Conservation (phyloP, 2,797 vertebrate species). For the Brotogeris chrysoptera region DNA sequence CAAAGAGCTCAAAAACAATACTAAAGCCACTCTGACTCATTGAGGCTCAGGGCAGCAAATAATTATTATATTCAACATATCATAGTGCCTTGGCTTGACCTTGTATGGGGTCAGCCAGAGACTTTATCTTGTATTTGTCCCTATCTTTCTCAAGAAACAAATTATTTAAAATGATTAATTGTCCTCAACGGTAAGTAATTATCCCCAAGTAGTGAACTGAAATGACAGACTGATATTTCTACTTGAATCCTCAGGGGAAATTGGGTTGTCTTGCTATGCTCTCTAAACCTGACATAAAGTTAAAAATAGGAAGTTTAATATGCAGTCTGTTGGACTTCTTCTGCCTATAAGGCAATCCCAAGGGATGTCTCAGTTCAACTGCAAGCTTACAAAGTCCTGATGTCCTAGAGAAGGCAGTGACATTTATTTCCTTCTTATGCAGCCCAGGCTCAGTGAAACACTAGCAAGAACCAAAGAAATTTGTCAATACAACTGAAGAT, state of each 20-base stretch:
- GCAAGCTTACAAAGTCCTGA: neutral
- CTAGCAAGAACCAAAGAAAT: neutral
- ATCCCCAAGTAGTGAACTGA: slow-evolving; percentile 37
- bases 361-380: slow-evolving; percentile 33
- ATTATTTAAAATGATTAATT: slow-evolving; percentile 38
- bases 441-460: neutral
- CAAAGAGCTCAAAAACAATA: neutral
- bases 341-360: slow-evolving; percentile 41
- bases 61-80: neutral
- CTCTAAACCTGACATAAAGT: slow-evolving; percentile 39
- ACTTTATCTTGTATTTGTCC: neutral
- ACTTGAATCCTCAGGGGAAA: slow-evolving; percentile 34
- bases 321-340: slow-evolving; percentile 38
- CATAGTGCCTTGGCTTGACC: neutral
- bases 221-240: slow-evolving; percentile 61
- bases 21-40: neutral
- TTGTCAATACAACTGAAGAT: neutral
- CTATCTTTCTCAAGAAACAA: neutral
- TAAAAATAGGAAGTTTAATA: slow-evolving; percentile 68
- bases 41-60: neutral
- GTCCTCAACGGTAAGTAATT: slow-evolving; percentile 51
- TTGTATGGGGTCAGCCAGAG: neutral
- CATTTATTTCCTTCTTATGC: neutral
- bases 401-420: slow-evolving; percentile 30
- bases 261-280: slow-evolving; percentile 13